These are phyloP conservation scores for Corapipo altera DNA, from an alignment of 2,113 vertebrate genomes.

Conservation along the genomic window DNA sequence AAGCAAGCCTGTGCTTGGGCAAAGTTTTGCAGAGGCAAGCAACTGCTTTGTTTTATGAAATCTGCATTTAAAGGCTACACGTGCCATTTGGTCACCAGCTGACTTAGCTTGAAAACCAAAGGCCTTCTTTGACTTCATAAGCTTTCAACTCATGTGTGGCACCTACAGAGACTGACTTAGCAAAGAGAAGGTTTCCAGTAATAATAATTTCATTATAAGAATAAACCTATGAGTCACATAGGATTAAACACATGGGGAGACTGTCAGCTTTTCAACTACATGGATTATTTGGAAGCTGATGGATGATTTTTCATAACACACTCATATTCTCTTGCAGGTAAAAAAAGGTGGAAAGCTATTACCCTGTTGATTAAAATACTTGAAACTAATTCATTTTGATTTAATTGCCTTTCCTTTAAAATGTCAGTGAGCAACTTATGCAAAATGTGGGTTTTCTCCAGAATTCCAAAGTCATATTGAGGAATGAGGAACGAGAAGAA, in stretches of 20 bases:
- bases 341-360: not conserved
- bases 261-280: not conserved
- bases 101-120: slow-evolving; percentile 16
- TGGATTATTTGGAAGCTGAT: slow-evolving; percentile 37
- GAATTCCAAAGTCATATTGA: not conserved
- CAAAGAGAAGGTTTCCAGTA: slow-evolving; percentile 23
- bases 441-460: fast-evolving
- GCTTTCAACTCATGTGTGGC: slow-evolving; percentile 34
- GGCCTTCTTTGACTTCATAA: not conserved
- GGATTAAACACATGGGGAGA: slow-evolving; percentile 47
- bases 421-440: not conserved
- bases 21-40: slow-evolving; percentile 17
- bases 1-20: not conserved
- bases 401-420: not conserved
- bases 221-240: slow-evolving; percentile 2
- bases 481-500: not conserved
- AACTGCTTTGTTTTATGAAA: slow-evolving; percentile 35
- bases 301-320: slow-evolving; percentile 3
- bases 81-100: slow-evolving; percentile 68
- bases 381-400: not conserved
- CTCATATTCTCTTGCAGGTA: not conserved
- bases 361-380: not conserved
- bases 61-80: not conserved
- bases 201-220: slow-evolving; percentile 41
- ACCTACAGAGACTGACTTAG: slow-evolving; percentile 35